Evolutionary conservation across 2,888 invertebrate species (phyloP).

Genomic region (Sepioteuthis lessoniana): DNA sequence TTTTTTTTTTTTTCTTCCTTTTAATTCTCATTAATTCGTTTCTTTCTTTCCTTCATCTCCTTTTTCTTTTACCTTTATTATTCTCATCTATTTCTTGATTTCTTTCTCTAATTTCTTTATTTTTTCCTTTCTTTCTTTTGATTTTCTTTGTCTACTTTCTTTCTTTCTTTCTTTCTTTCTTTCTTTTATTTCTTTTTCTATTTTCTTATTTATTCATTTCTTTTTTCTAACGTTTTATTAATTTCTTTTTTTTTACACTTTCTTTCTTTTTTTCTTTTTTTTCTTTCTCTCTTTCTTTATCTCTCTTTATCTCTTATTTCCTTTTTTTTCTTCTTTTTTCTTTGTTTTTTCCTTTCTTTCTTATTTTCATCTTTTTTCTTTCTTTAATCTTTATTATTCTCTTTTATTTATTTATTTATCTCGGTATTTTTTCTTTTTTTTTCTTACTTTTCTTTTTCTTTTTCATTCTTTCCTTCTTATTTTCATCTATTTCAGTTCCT

Average conservation of each 20-base stretch:
- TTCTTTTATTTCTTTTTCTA: no score
- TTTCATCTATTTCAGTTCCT: not conserved
- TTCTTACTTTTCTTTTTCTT: no score
- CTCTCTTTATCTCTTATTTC: not conserved
- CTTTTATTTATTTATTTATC: no score
- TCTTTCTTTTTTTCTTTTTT: not conserved
- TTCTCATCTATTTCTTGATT: not conserved
- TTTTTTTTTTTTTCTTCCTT: not conserved
- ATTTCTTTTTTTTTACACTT: no score
- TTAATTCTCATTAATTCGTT: not conserved
- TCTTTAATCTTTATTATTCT: no score
- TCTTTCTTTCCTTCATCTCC: not conserved
- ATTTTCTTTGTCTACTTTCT: not conserved
- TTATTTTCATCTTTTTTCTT: not conserved
- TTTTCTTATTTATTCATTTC: no score
- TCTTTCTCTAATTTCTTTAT: not conserved
- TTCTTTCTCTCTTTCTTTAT: not conserved
- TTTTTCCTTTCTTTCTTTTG: not conserved
- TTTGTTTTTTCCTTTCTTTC: not conserved
- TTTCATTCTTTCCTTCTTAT: no score
- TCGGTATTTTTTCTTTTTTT: no score
- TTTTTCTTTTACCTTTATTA: not conserved
- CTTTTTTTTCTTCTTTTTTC: not conserved
- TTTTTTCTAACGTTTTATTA: no score
- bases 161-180: no score